These are phyloP conservation scores for Hydra vulgaris DNA, from an alignment of 30 jellyfish, hydroid and myxozoan species.

Conservation along the genomic window DNA sequence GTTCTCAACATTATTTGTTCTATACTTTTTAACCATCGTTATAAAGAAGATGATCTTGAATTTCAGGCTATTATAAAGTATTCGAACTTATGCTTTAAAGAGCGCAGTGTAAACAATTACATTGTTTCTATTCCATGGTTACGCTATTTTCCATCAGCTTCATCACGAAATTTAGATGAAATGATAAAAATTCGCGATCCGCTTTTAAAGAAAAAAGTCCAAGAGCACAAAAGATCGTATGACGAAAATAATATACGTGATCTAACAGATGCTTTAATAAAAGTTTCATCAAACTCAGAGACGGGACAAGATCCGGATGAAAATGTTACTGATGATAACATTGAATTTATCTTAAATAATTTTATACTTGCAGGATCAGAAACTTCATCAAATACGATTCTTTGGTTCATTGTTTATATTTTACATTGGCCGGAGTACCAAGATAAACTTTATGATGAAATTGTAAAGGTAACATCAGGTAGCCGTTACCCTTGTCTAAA, in stretches of 20 bases:
- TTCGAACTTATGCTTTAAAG: slow-evolving; percentile 29
- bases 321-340: slow-evolving; percentile 30
- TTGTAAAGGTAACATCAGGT: slow-evolving; percentile 26
- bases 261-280: slow-evolving; percentile 55
- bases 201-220: slow-evolving; percentile 24
- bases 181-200: slow-evolving; percentile 10
- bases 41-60: slow-evolving; percentile 60
- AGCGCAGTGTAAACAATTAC: slow-evolving; percentile 27
- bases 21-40: slow-evolving; percentile 48
- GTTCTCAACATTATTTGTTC: slow-evolving; percentile 53
- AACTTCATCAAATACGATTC: slow-evolving; percentile 48
- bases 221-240: slow-evolving; percentile 42
- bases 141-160: slow-evolving; percentile 32
- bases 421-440: slow-evolving; percentile 53
- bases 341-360: slow-evolving; percentile 40
- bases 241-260: slow-evolving; percentile 52
- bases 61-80: slow-evolving; percentile 33
- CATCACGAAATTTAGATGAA: neutral
- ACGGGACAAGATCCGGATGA: neutral
- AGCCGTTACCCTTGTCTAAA: slow-evolving; percentile 33
- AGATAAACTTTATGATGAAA: slow-evolving; percentile 47
- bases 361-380: slow-evolving; percentile 63
- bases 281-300: slow-evolving; percentile 21
- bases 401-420: slow-evolving; percentile 41
- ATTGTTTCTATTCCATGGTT: slow-evolving; percentile 40